Percentiles rank a stretch among this genome's conserved stretches.
Evolutionary conservation across 2,113 vertebrate species (phyloP).

Genomic region (Cyprichromis sp.): DNA sequence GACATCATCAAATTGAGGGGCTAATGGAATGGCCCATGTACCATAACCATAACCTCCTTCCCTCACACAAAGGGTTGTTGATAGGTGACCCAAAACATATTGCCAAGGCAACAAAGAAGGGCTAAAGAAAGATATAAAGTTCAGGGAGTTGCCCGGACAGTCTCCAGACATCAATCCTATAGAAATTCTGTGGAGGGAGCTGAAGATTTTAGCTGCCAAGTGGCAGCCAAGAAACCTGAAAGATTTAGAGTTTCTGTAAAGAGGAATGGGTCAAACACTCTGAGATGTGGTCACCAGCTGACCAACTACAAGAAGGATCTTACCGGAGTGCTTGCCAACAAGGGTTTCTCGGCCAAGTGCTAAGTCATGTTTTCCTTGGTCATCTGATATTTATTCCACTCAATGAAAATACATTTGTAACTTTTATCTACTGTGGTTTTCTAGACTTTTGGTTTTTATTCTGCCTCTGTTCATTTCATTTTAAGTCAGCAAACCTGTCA

Average conservation of each 20-base stretch:
- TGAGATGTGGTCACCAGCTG: not conserved
- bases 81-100: not conserved
- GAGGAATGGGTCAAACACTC: not conserved
- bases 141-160: not conserved
- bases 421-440: not conserved
- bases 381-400: not conserved
- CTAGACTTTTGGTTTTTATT: not conserved
- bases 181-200: not conserved
- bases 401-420: not conserved
- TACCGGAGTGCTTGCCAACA: not conserved
- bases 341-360: not conserved
- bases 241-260: not conserved
- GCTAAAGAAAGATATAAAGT: not conserved
- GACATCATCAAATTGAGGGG: not conserved
- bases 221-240: not conserved
- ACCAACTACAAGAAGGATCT: not conserved
- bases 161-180: not conserved
- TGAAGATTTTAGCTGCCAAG: not conserved
- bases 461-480: not conserved
- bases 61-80: not conserved
- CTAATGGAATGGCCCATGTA: not conserved
- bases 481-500: not conserved
- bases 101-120: not conserved
- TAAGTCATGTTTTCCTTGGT: not conserved
- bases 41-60: not conserved